A percentile compares a stretch with the other conserved stretches of the same genome.
These are phyloP conservation scores for Ciconia nigra DNA, from an alignment of 2,797 vertebrate species.

Conservation along the genomic window DNA sequence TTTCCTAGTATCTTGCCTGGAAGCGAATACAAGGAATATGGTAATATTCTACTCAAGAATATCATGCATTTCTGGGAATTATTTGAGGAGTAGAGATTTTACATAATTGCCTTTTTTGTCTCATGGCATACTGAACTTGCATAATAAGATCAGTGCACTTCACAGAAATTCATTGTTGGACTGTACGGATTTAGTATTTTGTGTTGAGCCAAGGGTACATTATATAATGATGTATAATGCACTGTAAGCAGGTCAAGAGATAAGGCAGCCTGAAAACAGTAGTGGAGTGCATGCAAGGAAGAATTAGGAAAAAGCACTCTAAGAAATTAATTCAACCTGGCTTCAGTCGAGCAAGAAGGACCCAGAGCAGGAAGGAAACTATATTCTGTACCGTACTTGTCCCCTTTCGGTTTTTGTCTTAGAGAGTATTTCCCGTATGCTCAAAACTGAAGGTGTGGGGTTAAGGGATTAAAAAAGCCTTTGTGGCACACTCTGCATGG, in stretches of 20 bases:
- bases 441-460: not conserved
- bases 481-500: not conserved
- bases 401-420: not conserved
- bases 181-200: not conserved
- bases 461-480: not conserved
- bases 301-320: slow-evolving; percentile 57
- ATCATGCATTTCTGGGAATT: slow-evolving; percentile 18
- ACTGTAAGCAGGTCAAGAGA: slow-evolving; percentile 50
- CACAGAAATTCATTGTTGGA: slow-evolving; percentile 18
- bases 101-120: slow-evolving; percentile 61
- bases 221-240: slow-evolving; percentile 27
- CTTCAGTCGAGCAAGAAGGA: not conserved
- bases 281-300: not conserved
- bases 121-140: slow-evolving; percentile 38
- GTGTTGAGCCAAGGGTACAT: not conserved
- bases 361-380: not conserved
- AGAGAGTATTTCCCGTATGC: not conserved
- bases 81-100: slow-evolving; percentile 23
- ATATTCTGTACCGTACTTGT: not conserved
- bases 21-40: not conserved
- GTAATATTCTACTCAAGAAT: not conserved
- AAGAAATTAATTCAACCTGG: slow-evolving; percentile 45
- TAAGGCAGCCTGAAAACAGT: slow-evolving; percentile 24
- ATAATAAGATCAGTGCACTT: slow-evolving; percentile 32
- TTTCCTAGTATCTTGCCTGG: not conserved